phyloP scores from a whole-genome alignment of 2,888 invertebrate species.

The Dolichomitus sp. region DNA sequence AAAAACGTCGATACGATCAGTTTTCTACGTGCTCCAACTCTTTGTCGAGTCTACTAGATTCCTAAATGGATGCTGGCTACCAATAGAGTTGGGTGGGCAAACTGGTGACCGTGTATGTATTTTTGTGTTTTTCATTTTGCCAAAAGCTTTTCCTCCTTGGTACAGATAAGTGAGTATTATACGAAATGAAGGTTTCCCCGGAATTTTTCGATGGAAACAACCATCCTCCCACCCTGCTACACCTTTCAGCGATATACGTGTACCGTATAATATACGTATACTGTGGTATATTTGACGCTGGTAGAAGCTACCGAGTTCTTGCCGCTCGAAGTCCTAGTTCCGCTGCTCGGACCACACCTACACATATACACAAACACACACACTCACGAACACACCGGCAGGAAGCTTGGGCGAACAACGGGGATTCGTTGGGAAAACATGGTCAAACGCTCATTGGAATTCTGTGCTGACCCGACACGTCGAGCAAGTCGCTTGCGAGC shows the following conservation, averaged over 20 bases:
- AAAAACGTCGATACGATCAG: not conserved
- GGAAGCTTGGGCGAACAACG: slow-evolving; percentile 54
- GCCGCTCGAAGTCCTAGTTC: slow-evolving; percentile 30
- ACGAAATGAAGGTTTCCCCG: slow-evolving; percentile 29
- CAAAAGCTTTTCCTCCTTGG: slow-evolving; percentile 2
- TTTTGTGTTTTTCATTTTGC: slow-evolving; percentile 35
- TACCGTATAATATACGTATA: slow-evolving; percentile 7
- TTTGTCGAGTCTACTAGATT: not conserved
- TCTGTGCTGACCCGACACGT: slow-evolving; percentile 69
- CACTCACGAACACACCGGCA: slow-evolving; percentile 31
- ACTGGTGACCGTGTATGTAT: not conserved
- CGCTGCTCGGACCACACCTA: slow-evolving; percentile 21
- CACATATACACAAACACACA: slow-evolving; percentile 20
- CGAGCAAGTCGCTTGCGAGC: slow-evolving; percentile 58
- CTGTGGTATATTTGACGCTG: slow-evolving; percentile 30
- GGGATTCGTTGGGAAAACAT: slow-evolving; percentile 68
- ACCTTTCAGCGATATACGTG: not conserved
- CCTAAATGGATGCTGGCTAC: not conserved
- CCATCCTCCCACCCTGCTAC: not conserved
- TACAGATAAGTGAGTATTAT: slow-evolving; percentile 34
- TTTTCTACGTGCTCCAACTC: not conserved
- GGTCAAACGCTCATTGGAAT: slow-evolving; percentile 70
- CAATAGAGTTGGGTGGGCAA: not conserved
- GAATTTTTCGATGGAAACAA: slow-evolving; percentile 34
- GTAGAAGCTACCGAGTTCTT: slow-evolving; percentile 37